Evolutionary conservation across 1,140 invertebrate genomes (phyloP), one percentile per base, ranked within the genome.

Genomic region (Battus philenor): DNA sequence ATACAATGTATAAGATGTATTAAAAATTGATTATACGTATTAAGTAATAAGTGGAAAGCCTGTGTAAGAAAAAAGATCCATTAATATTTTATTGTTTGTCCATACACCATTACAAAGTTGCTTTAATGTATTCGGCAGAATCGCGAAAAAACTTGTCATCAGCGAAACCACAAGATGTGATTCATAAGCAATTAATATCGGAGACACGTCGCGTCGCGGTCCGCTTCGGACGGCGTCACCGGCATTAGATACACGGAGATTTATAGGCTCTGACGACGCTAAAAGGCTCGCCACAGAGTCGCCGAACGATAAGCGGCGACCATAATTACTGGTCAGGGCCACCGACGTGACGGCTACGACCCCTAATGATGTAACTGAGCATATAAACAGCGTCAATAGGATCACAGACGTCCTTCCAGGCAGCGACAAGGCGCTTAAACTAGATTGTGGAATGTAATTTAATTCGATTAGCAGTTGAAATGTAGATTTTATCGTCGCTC

Each of bases 301-400:
- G 50, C 53, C 54, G 51, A 11, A 54, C 66, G 72, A 79, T 76
- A 77, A 77, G 66, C 66, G 50, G 54, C 52, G 49, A 54, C 57
- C 61, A 59, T 71, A 79, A 76, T 77, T 75, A 77, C 69, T 64
- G 56, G 48, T 47, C 73, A 75, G 69, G 73, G 67, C 73, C 73
- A 73, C 68, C 69, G 73, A 67, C 72, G 75, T 71, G 67, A 11
- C 10, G 9, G 29, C 5, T 11, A 11, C 29, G 29, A 30, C 29
- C 9, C n/a, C 9, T 4, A 11, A 4, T 30, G 29, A 30, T 30
- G 10, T 11, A 11, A 75, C 72, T 69, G 68, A 17, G 16, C 15
- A 18, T 17, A 36, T 32, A 15, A 13, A n/a, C 15, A 32, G 12
- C 31, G 31, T 32, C 2, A 32, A 32, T 20, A 20, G 18, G 2